phyloP scores from a whole-genome alignment of 2,888 invertebrate genomes.

The Xylocampa areola region DNA sequence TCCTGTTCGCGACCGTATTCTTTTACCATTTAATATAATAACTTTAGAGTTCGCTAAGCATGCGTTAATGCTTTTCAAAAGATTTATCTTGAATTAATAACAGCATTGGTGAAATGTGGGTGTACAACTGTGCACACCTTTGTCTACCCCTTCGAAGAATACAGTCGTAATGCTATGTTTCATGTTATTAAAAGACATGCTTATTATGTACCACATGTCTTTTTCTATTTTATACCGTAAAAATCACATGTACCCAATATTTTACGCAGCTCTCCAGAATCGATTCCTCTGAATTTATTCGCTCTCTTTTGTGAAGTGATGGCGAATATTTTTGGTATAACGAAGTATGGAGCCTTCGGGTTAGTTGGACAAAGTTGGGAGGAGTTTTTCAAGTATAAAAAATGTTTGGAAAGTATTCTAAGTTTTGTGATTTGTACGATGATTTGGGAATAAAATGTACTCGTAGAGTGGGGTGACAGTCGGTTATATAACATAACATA shows the following conservation, averaged over 20 bases:
- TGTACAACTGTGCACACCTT: no score
- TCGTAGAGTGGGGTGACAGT: slow-evolving; percentile 11
- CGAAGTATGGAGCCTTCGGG: slow-evolving; percentile 55
- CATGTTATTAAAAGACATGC: no score
- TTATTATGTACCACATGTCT: no score
- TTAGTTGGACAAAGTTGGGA: slow-evolving; percentile 53
- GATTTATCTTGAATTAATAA: no score
- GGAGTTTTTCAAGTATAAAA: slow-evolving; percentile 50
- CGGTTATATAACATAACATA: slow-evolving; percentile 16
- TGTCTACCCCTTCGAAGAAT: no score
- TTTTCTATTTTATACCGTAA: neutral
- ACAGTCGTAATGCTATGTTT: no score
- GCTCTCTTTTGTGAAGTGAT: slow-evolving; percentile 49
- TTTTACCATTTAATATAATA: no score
- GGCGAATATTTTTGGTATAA: slow-evolving; percentile 55
- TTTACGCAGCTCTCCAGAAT: slow-evolving; percentile 32
- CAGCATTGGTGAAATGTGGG: no score
- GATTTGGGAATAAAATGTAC: slow-evolving; percentile 40
- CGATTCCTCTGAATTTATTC: slow-evolving; percentile 40
- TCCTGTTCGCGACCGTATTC: no score
- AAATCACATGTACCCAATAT: slow-evolving; percentile 7
- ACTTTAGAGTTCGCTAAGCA: no score
- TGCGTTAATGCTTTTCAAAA: no score
- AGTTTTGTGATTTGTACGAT: slow-evolving; percentile 53
- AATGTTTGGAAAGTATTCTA: slow-evolving; percentile 52